Evolutionary conservation across 2,797 vertebrate species (phyloP).

Genomic region (Oceanodroma leucorhoa): DNA sequence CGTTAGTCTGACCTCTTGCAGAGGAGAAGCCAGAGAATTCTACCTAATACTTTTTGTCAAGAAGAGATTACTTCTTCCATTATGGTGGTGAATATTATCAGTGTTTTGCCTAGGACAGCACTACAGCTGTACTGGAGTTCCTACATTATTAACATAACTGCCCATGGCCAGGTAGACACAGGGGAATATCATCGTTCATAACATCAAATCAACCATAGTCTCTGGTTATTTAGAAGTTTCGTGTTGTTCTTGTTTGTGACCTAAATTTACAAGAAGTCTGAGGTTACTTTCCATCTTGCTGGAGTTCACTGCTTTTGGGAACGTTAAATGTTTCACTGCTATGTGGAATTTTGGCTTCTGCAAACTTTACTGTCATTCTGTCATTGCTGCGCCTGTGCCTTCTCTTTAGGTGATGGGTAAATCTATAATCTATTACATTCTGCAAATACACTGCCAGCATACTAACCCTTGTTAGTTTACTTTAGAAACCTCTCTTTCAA

Average conservation of each 20-base stretch:
- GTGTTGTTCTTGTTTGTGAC: neutral
- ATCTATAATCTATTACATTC: constrained; percentile 8
- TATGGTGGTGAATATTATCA: neutral
- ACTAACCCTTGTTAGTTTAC: constrained; percentile 4
- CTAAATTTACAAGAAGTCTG: constrained; percentile 3
- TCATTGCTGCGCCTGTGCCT: neutral
- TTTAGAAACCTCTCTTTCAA: constrained; percentile 18
- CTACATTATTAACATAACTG: neutral
- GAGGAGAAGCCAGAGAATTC: neutral
- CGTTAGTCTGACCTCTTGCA: neutral
- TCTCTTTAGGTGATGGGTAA: constrained; percentile 18
- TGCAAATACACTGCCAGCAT: constrained; percentile 8
- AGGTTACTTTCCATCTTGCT: neutral
- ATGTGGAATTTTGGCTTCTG: neutral
- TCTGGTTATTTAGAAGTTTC: neutral
- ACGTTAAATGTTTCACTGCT: neutral
- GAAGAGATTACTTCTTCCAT: neutral
- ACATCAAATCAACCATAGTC: neutral
- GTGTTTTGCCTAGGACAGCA: neutral
- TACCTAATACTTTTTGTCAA: neutral
- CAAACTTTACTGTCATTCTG: neutral
- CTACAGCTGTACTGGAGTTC: neutral
- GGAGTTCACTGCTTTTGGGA: constrained; percentile 5
- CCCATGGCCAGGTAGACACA: neutral
- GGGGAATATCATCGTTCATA: neutral